Evolutionary conservation across 2,888 invertebrate genomes (phyloP), one percentile per base, ranked within the genome.

Genomic region (Microctonus brassicae): DNA sequence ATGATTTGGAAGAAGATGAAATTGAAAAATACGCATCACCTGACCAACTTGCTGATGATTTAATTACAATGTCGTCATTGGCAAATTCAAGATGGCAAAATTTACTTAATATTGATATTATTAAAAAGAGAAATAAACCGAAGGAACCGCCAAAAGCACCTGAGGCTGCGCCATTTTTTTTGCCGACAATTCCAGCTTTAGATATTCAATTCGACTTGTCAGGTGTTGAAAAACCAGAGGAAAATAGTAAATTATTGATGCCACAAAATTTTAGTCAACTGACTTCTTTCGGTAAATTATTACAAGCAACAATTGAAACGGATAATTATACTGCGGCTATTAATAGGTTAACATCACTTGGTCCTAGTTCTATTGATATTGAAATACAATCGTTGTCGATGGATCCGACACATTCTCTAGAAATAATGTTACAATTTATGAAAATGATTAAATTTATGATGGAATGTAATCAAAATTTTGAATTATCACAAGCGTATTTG

Each of bases 111-210:
- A 89, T 98, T 69, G 97, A 97, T 78, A 87, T 94, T 0, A 95
- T 99, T 1, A 96, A 94, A 86, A 93, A 92, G 79, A 90, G 95
- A 75, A 99, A 99, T 86, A 98, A 96, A 84, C 97, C 98, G 0
- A 95, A 93, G 87, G 93, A 93, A 63, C 92, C 95, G 0, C 91
- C 94, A 0, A 95, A 95, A 82, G 91, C 91, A 1, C 94, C 95
- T 0, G 95, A 96, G 88, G 92, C 94, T 0, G 98, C 97, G 0
- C 99, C 99, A 0, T 99, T 99, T 89, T 99, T 99, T 86, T 89
- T 99, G 64, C 97, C 98, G 0, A 97, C 98, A 0, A 90, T 97
- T 69, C 92, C 96, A 0, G 94, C 95, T 0, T 89, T 97, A 20
- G 93, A 95, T 79, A 88, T 96, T 6, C 93, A 94, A 84, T 98